Percentiles rank a stretch among this genome's conserved stretches.
Evolutionary conservation across 2,113 vertebrate species (phyloP).

Genomic region (Lagopus leucura): DNA sequence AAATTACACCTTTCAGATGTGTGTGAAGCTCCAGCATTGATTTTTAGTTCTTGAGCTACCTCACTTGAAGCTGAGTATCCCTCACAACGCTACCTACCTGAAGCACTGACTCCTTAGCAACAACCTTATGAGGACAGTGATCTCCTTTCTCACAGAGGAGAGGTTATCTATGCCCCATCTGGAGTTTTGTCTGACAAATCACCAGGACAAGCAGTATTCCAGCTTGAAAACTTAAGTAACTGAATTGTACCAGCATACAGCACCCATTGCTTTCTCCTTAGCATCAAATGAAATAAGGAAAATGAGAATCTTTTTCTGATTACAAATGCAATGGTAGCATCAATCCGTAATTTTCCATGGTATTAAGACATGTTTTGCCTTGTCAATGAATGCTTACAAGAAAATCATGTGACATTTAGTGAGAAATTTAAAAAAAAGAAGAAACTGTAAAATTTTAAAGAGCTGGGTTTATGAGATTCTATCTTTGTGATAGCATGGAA

Average conservation of each 20-base stretch:
- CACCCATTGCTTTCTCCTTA: not conserved
- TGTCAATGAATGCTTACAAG: not conserved
- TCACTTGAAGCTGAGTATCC: no score
- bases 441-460: not conserved
- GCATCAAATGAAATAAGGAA: not conserved
- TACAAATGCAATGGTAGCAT: not conserved
- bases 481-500: not conserved
- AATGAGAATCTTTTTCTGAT: not conserved
- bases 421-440: not conserved
- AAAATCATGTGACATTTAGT: not conserved
- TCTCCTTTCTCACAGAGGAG: not conserved
- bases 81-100: not conserved
- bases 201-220: not conserved
- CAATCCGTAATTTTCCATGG: not conserved
- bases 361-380: not conserved
- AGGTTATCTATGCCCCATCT: not conserved
- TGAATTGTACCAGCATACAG: not conserved
- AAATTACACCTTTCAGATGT: not conserved
- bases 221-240: accelerated
- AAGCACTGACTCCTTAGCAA: accelerated
- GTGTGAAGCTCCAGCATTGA: accelerated
- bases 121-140: no score
- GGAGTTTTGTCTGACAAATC: not conserved
- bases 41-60: not conserved
- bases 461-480: not conserved